These are phyloP conservation scores for Anguilla pacifica DNA, from an alignment of 2,797 vertebrate species.

Conservation along the genomic window DNA sequence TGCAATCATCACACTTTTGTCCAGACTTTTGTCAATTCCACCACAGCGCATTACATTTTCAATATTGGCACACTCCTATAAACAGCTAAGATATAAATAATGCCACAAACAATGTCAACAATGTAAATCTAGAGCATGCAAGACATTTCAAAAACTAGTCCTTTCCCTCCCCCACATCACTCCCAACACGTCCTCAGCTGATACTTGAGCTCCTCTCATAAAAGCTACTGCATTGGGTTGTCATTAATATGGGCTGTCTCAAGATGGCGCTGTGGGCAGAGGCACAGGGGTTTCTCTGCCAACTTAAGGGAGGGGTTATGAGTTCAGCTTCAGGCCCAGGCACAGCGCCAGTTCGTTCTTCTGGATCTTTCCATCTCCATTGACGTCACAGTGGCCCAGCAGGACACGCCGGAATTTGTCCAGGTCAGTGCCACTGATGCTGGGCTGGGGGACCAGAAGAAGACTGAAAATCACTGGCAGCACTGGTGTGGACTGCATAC, in stretches of 20 bases:
- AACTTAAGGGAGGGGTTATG: constrained; percentile 40
- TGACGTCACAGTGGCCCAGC: constrained; percentile 87
- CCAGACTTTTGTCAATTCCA: background rate
- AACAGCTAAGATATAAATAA: background rate
- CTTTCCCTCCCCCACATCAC: background rate
- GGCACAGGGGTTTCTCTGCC: background rate
- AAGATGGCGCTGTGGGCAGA: background rate
- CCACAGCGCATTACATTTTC: background rate
- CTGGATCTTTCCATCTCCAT: constrained; percentile 92
- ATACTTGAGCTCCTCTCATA: constrained; percentile 11
- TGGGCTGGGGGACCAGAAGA: constrained; percentile 72
- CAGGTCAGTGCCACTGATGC: constrained; percentile 83
- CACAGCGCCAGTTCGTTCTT: constrained; percentile 92
- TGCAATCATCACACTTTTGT: background rate
- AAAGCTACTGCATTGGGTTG: constrained; percentile 9
- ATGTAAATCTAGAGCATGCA: background rate
- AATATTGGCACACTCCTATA: background rate
- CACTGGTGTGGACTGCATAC: background rate
- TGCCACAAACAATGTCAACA: background rate
- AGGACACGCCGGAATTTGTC: constrained; percentile 87
- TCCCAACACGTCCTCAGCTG: background rate
- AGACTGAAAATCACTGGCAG: background rate
- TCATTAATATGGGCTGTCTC: background rate
- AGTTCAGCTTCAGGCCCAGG: constrained; percentile 83
- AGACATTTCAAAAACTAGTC: background rate